Evolutionary conservation across 2,797 vertebrate species (phyloP), one percentile per base, ranked within the genome.

Genomic region (Malacoctenus gilli): DNA sequence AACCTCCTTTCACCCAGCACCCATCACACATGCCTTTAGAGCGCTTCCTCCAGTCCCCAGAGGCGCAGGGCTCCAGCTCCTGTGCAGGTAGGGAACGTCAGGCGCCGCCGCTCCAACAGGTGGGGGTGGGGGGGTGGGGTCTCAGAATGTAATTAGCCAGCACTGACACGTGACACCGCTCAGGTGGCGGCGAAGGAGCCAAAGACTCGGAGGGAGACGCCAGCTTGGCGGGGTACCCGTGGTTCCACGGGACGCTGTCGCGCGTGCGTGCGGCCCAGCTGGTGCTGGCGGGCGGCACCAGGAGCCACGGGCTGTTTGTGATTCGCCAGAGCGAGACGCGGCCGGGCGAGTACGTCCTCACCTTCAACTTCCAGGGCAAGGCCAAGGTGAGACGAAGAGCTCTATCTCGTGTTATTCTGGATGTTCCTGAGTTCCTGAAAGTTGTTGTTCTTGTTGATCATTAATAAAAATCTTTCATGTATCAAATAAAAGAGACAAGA

Each of bases 291-390:
- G 96, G 96, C 0, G 96, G 96, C 0, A 76, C 91, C 19, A 91
- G 93, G 47, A 98, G 93, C 73, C 97, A 99, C 0, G 96, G 97
- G 0, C 79, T 98, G 40, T 98, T 99, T 2, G 95, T 98, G 85
- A 96, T 98, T 67, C 95, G 96, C 14, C 96, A 98, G 84, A 98
- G 97, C 0, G 96, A 99, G 86, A 98, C 96, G 0, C 91, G 96
- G 36, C 96, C 94, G 0, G 95, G 95, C n/a, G 97, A 99, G 76
- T 97, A 96, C 0, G 97, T 99, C 48, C 94, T 99, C 65, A 99
- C 97, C 74, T 99, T 99, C 86, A 99, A 99, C 92, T 98, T 98
- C 90, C 96, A 98, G 87, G 96, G 96, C 47, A 98, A 98, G 86
- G 97, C 96, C n/a, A 98, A 99, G 95, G 96, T 94, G 88, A 76